A percentile compares a stretch with the other conserved stretches of the same genome.
Evolutionary conservation across 2,797 vertebrate species (phyloP).

Genomic region (Liparis tanakae): DNA sequence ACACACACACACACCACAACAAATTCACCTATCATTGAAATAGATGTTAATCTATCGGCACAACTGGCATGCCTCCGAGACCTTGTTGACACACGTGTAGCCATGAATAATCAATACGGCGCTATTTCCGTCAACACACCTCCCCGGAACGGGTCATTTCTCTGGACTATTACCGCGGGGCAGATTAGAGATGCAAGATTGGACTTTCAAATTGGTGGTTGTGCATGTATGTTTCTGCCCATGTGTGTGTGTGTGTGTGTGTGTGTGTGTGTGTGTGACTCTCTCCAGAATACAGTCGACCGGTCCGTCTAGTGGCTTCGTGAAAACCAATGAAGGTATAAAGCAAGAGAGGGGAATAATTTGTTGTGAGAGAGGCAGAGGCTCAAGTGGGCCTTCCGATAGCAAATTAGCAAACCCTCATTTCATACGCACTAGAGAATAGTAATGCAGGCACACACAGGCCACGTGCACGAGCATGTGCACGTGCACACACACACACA

Average conservation of each 20-base stretch:
- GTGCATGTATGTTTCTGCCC: conserved; percentile 30
- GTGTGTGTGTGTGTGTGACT: conserved; percentile 23
- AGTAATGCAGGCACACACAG: conserved; percentile 61
- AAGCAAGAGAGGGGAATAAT: conserved; percentile 70
- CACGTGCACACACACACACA: conserved; percentile 51
- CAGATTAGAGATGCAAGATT: conserved; percentile 77
- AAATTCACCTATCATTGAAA: conserved; percentile 79
- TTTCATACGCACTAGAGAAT: conserved; percentile 66
- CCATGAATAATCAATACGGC: conserved; percentile 81
- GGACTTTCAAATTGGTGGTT: conserved; percentile 54
- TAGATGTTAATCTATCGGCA: conserved; percentile 80
- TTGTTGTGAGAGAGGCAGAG: conserved; percentile 74
- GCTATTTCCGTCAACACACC: conserved; percentile 66
- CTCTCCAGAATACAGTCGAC: conserved; percentile 35
- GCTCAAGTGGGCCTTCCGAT: conserved; percentile 84
- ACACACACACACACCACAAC: conserved; percentile 43
- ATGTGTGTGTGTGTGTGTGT: conserved; percentile 1
- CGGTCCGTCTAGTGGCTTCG: conserved; percentile 45
- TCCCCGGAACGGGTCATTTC: conserved; percentile 74
- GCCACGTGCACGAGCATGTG: conserved; percentile 37
- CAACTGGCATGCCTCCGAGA: conserved; percentile 70
- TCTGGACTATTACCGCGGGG: conserved; percentile 53
- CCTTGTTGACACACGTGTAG: conserved; percentile 73
- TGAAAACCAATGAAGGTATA: conserved; percentile 68
- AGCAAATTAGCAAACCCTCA: conserved; percentile 88